Evolutionary conservation across 2,888 invertebrate genomes (phyloP).

Genomic region (Acanthopleura granulata): DNA sequence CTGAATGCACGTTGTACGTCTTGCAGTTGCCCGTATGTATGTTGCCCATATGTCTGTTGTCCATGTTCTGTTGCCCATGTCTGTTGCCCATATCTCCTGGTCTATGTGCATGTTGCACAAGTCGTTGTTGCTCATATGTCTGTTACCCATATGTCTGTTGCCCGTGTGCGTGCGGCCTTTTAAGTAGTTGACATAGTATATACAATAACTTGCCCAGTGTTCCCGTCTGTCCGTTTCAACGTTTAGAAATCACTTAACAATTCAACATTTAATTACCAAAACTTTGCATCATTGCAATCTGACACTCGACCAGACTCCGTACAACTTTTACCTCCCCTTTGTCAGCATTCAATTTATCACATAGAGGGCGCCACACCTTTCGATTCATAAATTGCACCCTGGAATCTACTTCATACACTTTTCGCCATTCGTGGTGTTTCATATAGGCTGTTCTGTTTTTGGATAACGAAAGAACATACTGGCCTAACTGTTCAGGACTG

Average conservation of each 20-base stretch:
- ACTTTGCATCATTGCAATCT: conserved; percentile 1
- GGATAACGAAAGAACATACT: background rate
- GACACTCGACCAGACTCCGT: background rate
- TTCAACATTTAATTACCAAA: background rate
- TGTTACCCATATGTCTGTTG: too few species aligned
- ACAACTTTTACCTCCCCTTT: background rate
- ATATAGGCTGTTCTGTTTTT: conserved; percentile 14
- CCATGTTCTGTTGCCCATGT: too few species aligned
- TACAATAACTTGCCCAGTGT: too few species aligned
- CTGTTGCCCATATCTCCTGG: too few species aligned
- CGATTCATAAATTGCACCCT: background rate
- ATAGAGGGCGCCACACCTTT: conserved; percentile 1
- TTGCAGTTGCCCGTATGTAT: too few species aligned
- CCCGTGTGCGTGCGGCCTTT: too few species aligned
- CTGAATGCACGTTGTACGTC: too few species aligned
- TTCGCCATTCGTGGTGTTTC: conserved; percentile 13
- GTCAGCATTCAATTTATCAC: conserved; percentile 7
- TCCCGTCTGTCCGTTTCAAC: too few species aligned
- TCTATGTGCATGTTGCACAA: too few species aligned
- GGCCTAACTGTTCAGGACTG: background rate
- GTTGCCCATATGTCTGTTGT: too few species aligned
- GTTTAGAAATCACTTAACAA: background rate
- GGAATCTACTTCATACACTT: background rate
- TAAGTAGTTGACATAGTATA: too few species aligned
- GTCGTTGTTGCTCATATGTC: too few species aligned